Conservation (phyloP, 2,888 invertebrate genomes). For the Gortyna flavago region DNA sequence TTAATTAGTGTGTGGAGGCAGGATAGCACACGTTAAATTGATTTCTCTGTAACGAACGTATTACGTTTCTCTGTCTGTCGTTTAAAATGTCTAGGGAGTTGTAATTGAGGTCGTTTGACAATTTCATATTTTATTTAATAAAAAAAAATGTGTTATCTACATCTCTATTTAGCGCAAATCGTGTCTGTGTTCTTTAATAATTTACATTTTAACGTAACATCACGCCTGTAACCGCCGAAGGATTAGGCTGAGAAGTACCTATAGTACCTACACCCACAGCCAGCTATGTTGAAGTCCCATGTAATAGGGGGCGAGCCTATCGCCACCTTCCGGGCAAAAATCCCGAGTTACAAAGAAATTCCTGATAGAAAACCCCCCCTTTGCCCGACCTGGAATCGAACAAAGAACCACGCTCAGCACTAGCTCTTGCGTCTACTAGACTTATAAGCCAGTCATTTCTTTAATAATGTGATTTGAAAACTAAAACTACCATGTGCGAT, state of each 20-base stretch:
- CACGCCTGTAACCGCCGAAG: not conserved
- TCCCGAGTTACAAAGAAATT: not conserved
- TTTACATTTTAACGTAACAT: not conserved
- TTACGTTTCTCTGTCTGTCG: not conserved
- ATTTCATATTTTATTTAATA: not conserved
- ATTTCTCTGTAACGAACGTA: conserved; percentile 28
- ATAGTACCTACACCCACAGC: not conserved
- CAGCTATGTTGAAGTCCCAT: not conserved
- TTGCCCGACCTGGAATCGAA: not conserved
- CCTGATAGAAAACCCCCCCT: not conserved
- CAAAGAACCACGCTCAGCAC: not conserved
- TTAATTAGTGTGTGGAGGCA: conserved; percentile 39
- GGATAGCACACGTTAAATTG: conserved; percentile 27
- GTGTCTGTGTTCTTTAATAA: not conserved
- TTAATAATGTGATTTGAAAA: not conserved
- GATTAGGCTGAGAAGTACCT: not conserved
- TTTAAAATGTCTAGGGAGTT: not conserved
- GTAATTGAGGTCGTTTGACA: not conserved
- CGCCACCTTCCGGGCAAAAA: not conserved
- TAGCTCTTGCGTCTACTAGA: too few relatives aligned
- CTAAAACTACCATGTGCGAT: not conserved
- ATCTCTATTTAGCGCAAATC: not conserved
- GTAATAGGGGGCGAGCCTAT: not conserved
- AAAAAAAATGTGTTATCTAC: not conserved
- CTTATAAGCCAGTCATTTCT: not conserved